Evolutionary conservation across 1,140 invertebrate genomes (phyloP).

Genomic region (Medauroidea extradentata): DNA sequence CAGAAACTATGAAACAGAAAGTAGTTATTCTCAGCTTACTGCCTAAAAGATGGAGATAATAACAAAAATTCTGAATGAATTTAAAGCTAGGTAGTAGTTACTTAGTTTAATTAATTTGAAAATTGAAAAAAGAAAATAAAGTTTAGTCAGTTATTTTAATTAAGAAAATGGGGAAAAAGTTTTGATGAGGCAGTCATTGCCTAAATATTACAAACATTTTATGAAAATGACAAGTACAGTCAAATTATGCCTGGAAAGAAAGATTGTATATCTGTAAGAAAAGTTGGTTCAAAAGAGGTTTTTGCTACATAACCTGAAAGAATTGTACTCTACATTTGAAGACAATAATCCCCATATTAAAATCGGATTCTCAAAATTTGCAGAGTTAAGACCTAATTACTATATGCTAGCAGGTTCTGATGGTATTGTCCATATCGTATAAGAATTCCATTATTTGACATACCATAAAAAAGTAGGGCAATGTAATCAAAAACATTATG

Average conservation of each 20-base stretch:
- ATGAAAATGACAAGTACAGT: slow-evolving; percentile 22
- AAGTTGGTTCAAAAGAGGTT: slow-evolving; percentile 21
- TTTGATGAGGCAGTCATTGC: slow-evolving; percentile 26
- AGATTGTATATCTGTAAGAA: slow-evolving; percentile 24
- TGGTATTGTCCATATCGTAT: too few species aligned
- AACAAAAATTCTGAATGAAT: slow-evolving; percentile 18
- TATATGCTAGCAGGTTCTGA: slow-evolving; percentile 23
- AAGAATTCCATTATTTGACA: too few species aligned
- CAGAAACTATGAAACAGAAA: slow-evolving; percentile 1
- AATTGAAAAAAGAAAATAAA: slow-evolving; percentile 17
- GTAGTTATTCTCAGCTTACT: slow-evolving; percentile 18
- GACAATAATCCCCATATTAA: slow-evolving; percentile 19
- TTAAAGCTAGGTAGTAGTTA: slow-evolving; percentile 7
- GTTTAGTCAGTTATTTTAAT: slow-evolving; percentile 11
- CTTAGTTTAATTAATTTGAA: slow-evolving; percentile 2
- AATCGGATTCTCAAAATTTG: slow-evolving; percentile 24
- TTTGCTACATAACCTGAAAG: slow-evolving; percentile 27
- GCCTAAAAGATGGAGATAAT: slow-evolving; percentile 16
- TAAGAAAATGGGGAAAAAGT: slow-evolving; percentile 9
- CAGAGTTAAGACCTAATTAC: slow-evolving; percentile 21
- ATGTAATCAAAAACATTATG: too few species aligned
- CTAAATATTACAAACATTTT: neutral
- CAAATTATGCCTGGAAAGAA: slow-evolving; percentile 24
- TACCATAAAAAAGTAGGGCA: too few species aligned
- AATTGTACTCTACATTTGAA: slow-evolving; percentile 22